phyloP scores from a whole-genome alignment of 2,113 vertebrate species.

The Oceanites oceanicus region DNA sequence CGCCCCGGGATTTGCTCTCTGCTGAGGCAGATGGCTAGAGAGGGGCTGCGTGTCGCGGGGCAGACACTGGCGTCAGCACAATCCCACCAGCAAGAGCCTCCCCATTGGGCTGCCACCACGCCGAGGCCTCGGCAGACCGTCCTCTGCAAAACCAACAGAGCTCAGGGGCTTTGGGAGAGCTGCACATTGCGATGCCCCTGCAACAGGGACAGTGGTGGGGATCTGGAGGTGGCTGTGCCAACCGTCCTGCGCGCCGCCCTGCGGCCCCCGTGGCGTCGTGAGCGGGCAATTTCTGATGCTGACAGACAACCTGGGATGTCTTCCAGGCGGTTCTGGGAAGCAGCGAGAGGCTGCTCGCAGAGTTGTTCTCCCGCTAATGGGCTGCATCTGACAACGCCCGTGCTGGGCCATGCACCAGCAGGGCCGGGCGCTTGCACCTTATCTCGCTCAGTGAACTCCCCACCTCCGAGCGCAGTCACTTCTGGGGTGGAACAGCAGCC shows the following conservation, averaged over 20 bases:
- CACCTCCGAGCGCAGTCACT: background rate
- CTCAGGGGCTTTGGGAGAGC: background rate
- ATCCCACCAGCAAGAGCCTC: background rate
- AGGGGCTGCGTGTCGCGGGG: fast-evolving
- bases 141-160: background rate
- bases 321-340: background rate
- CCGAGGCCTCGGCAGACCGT: background rate
- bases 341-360: background rate
- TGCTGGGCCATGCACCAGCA: background rate
- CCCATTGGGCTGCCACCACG: fast-evolving
- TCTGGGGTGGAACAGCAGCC: background rate
- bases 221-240: fast-evolving
- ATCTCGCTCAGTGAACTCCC: background rate
- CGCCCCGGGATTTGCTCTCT: background rate
- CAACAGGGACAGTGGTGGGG: fast-evolving
- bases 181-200: background rate
- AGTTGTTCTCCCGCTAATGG: background rate
- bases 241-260: background rate
- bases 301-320: background rate
- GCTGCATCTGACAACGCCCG: background rate
- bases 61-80: slow-evolving; percentile 3
- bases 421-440: background rate
- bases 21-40: background rate
- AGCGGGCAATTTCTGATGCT: background rate
- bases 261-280: fast-evolving